Evolutionary conservation across 2,797 vertebrate species (phyloP), one percentile per base, ranked within the genome.

Genomic region (Cirrhinus molitorella): DNA sequence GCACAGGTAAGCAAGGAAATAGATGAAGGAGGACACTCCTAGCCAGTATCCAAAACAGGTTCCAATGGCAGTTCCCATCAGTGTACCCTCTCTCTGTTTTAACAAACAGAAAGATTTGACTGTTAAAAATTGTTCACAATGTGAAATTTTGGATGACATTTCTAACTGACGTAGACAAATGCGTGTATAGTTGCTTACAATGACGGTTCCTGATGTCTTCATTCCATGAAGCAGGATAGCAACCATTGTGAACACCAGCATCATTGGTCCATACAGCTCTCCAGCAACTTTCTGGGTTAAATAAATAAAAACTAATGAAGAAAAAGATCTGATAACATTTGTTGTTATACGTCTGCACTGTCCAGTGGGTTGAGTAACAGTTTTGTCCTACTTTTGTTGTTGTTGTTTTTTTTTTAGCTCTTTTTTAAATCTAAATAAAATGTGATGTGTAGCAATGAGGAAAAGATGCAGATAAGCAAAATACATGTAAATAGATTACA

Each of bases 41-140:
- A 99, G 89, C 98, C 98, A 99, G 94, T 99, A 99, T 68, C 98
- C 97, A 0, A 99, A 99, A 89, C 98, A 99, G 5, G 98, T 99
- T 74, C 98, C 98, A 65, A 99, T 99, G 65, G 98, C 98, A 12
- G 98, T 99, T 67, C 98, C 98, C 98, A 99, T 99, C 86, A 99
- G 92, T 0, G 98, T 99, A 17, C 98, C 98, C 91, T 99, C 97
- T 86, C 97, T 95, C 98, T 99, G 96, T 61, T 80, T 85, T 68
- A 91, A 49, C 80, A 83, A 72, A 87, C 31, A 71, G 73, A 14
- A 16, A 49, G 14, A 49, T 16, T 49, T 51, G 49, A 51, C 17
- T 14, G 6, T 51, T 51, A 51, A 51, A 5, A 51, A 53, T 19
- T 19, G 49, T 53, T 53, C 17, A 21, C 49, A 53, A 53, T 8